These are phyloP conservation scores for Cephalopterus ornatus DNA, from an alignment of 2,113 vertebrate species.

Conservation along the genomic window DNA sequence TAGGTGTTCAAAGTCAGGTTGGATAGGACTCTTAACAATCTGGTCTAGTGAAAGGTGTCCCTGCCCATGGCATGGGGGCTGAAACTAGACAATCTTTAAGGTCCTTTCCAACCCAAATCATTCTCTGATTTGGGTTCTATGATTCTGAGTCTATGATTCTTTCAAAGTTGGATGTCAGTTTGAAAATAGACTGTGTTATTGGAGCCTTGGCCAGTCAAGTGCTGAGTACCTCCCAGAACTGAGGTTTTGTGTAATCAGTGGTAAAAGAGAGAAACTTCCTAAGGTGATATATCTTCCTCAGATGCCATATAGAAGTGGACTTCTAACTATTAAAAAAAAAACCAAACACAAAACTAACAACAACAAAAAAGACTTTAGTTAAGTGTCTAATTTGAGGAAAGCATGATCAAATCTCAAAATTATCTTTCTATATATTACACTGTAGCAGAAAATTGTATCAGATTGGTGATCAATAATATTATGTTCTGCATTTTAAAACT, in stretches of 20 bases:
- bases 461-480: not conserved
- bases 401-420: not conserved
- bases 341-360: not conserved
- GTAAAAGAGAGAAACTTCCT: not conserved
- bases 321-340: not conserved
- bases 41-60: not conserved
- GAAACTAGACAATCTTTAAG: not conserved
- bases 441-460: not conserved
- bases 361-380: not conserved
- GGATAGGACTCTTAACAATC: not conserved
- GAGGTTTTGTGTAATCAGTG: not conserved
- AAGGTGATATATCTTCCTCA: not conserved
- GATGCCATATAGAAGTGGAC: not conserved
- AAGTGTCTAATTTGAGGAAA: not conserved
- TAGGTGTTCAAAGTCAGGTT: not conserved
- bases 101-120: not conserved
- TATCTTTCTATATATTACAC: not conserved
- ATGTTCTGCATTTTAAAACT: not conserved
- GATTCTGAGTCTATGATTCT: not conserved
- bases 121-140: not conserved
- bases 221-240: not conserved
- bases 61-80: rapidly evolving
- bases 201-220: not conserved
- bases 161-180: not conserved
- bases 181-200: not conserved